Evolutionary conservation across 2,797 vertebrate genomes (phyloP).

Genomic region (Pseudomugil tenellus): DNA sequence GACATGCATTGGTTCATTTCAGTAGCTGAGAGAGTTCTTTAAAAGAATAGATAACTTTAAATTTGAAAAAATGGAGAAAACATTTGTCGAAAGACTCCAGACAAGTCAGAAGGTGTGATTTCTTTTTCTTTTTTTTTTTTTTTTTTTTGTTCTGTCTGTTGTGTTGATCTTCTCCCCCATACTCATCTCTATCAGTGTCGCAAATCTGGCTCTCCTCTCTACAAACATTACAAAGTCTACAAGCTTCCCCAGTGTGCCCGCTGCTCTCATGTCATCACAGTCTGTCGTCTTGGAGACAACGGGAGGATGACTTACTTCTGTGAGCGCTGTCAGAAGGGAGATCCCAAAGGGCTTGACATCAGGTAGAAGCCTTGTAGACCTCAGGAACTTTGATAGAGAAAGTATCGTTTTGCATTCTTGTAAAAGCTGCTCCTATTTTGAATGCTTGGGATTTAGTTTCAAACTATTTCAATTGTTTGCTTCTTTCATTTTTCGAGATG

Average conservation of each 20-base stretch:
- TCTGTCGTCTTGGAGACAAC: constrained; percentile 90
- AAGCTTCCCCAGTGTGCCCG: constrained; percentile 84
- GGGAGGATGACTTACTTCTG: constrained; percentile 96
- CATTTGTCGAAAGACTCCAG: constrained; percentile 26
- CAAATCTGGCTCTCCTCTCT: constrained; percentile 83
- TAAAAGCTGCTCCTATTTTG: background rate
- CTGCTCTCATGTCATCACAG: constrained; percentile 84
- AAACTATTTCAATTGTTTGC: background rate
- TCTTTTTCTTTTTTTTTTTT: too few relatives aligned
- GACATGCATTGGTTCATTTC: background rate
- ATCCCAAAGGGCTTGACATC: constrained; percentile 79
- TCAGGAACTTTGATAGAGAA: constrained; percentile 27
- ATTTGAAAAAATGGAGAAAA: constrained; percentile 20
- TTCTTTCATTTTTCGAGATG: background rate
- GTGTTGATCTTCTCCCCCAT: constrained; percentile 27
- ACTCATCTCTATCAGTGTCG: constrained; percentile 82
- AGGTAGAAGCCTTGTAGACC: constrained; percentile 78
- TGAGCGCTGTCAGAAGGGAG: constrained; percentile 86
- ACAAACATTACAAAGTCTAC: constrained; percentile 91
- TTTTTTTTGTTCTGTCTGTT: constrained; percentile 2
- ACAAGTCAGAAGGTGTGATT: constrained; percentile 10
- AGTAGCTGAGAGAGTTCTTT: constrained; percentile 2
- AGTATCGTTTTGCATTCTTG: constrained; percentile 16
- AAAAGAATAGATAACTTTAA: constrained; percentile 10
- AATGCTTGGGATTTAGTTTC: background rate